Percentiles rank a stretch among this genome's conserved stretches.
Evolutionary conservation across 2,797 vertebrate species (phyloP).

Genomic region (Brachyalestes nurse): DNA sequence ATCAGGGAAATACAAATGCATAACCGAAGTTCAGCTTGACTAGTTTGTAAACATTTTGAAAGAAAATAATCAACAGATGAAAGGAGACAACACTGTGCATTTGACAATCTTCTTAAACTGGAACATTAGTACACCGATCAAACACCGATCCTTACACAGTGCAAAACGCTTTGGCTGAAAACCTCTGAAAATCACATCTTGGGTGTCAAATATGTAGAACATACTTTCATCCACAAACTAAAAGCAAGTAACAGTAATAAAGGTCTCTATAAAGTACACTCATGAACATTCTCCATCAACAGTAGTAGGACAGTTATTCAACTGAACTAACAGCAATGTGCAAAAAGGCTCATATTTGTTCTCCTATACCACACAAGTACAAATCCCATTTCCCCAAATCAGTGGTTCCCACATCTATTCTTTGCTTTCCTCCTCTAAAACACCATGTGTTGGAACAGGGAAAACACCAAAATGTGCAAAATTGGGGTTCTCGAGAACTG

Average conservation of each 20-base stretch:
- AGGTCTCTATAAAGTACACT: background rate
- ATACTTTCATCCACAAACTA: background rate
- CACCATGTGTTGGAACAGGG: background rate
- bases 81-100: background rate
- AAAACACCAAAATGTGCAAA: background rate
- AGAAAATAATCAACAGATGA: background rate
- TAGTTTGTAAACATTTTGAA: background rate
- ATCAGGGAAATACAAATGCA: background rate
- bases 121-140: conserved; percentile 9
- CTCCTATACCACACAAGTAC: background rate
- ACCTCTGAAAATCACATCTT: background rate
- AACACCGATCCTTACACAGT: background rate
- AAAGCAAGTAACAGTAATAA: background rate
- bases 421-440: too few relatives aligned
- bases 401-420: too few relatives aligned
- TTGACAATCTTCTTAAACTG: background rate
- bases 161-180: background rate
- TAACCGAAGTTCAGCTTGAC: conserved; percentile 66
- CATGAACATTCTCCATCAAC: background rate
- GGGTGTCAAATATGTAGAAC: background rate
- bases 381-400: too few relatives aligned
- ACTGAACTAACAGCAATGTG: conserved; percentile 22
- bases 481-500: background rate
- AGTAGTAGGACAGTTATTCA: background rate
- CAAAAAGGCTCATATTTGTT: background rate